These are phyloP conservation scores for Incurvaria masculella DNA, from an alignment of 2,888 invertebrate species.

Conservation along the genomic window DNA sequence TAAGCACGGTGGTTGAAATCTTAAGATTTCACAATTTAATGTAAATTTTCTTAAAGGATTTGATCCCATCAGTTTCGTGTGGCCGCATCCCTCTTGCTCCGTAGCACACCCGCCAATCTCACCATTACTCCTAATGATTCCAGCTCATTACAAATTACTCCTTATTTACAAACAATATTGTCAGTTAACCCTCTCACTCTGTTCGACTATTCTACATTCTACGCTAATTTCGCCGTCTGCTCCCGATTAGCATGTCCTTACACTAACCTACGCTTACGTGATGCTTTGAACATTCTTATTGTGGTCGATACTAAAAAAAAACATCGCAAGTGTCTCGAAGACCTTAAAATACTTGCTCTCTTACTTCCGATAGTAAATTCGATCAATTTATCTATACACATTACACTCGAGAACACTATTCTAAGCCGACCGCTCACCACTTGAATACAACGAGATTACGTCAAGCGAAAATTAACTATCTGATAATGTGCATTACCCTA, in stretches of 20 bases:
- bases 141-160: slow-evolving; percentile 45
- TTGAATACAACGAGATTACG: slow-evolving; percentile 15
- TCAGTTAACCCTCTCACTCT: slow-evolving; percentile 58
- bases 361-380: slow-evolving; percentile 55
- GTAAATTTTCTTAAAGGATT: slow-evolving; percentile 57
- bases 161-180: slow-evolving; percentile 55
- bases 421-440: slow-evolving; percentile 18
- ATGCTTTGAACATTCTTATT: slow-evolving; percentile 41
- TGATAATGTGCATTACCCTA: background rate
- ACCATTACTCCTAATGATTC: slow-evolving; percentile 36
- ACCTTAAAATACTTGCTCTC: slow-evolving; percentile 40
- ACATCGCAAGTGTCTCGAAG: slow-evolving; percentile 17
- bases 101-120: slow-evolving; percentile 3
- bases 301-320: slow-evolving; percentile 38
- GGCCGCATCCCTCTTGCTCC: slow-evolving; percentile 30
- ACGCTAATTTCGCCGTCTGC: slow-evolving; percentile 27
- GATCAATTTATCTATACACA: slow-evolving; percentile 47
- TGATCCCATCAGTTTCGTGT: slow-evolving; percentile 58
- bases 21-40: slow-evolving; percentile 29
- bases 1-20: background rate
- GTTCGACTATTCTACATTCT: slow-evolving; percentile 52
- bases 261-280: slow-evolving; percentile 34
- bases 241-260: slow-evolving; percentile 24
- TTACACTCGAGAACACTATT: slow-evolving; percentile 17
- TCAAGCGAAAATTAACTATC: background rate